Evolutionary conservation across 2,888 invertebrate species (phyloP), one percentile per base, ranked within the genome.

Genomic region (Tiliacea citrago): DNA sequence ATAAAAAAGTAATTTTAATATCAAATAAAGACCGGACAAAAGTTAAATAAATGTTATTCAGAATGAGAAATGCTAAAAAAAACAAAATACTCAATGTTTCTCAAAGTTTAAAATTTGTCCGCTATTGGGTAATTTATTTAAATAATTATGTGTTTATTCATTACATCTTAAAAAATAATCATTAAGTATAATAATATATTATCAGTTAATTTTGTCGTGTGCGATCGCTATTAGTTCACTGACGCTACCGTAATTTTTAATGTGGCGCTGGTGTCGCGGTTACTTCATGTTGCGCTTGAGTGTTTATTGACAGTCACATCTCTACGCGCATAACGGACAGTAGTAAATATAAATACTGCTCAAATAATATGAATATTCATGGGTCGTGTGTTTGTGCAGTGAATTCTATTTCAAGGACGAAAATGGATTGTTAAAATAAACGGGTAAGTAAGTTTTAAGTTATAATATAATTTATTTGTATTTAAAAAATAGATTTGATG

Each of bases 41-140:
- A 74, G 68, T 75, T 67, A 79, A 79, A 79, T 75, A 79, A 79
- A 75, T n/a, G n/a, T n/a, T n/a, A n/a, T n/a, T n/a, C n/a, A n/a
- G n/a, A n/a, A n/a, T n/a, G n/a, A n/a, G n/a, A n/a, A n/a, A n/a
- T n/a, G n/a, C n/a, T n/a, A n/a, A n/a, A n/a, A n/a, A n/a, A n/a
- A n/a, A n/a, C 29, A 29, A 29, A 69, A 69, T 69, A 69, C 61
- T 69, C 69, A 69, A 69, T 69, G 69, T 69, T 69, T 69, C 69
- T 69, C 69, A 69, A 69, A 69, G 69, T 69, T 69, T 69, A 69
- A 69, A 69, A 69, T 69, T 69, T 69, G 69, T 69, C 69, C 69
- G 69, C 69, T 69, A 69, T 69, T 69, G 69, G 69, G 69, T 69
- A 69, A 69, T 69, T 60, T 69, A 69, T 69, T 60, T 60, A 69